These are phyloP conservation scores for Zaprionus ghesquierei DNA, from an alignment of 1,140 invertebrate species.

Conservation along the genomic window DNA sequence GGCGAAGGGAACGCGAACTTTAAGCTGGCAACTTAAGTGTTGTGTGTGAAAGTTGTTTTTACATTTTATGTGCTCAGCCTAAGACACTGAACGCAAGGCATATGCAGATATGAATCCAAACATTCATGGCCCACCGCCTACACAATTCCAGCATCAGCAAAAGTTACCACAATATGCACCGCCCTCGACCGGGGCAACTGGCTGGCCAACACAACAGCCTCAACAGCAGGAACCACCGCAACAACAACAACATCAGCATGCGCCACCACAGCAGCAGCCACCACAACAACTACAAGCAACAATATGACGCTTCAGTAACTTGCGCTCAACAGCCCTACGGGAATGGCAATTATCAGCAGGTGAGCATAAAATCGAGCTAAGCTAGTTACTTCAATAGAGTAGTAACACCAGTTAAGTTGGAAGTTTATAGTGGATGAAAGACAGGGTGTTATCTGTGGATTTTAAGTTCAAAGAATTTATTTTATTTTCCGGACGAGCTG, in stretches of 20 bases:
- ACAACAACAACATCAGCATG: constrained; percentile 11
- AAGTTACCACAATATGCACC: constrained; percentile 50
- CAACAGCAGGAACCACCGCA: constrained; percentile 14
- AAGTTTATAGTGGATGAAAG: not conserved
- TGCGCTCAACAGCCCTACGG: constrained; percentile 56
- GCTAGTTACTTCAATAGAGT: not conserved
- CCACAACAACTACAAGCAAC: constrained; percentile 47
- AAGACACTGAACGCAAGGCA: constrained; percentile 10
- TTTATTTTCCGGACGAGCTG: not conserved
- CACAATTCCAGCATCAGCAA: constrained; percentile 62
- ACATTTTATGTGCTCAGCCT: constrained; percentile 36
- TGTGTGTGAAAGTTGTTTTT: constrained; percentile 66
- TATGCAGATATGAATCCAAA: constrained; percentile 62
- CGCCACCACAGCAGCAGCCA: constrained; percentile 15
- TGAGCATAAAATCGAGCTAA: constrained; percentile 17
- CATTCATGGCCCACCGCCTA: constrained; percentile 67
- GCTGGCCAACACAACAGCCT: constrained; percentile 65
- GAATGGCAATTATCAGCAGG: constrained; percentile 82
- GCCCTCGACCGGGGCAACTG: constrained; percentile 44
- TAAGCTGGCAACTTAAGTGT: constrained; percentile 51
- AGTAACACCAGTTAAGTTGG: not conserved
- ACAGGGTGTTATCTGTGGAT: not conserved
- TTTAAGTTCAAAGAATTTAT: not conserved
- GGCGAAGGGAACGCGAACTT: constrained; percentile 58
- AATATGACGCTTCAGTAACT: constrained; percentile 60